Percentiles rank a stretch among this genome's conserved stretches.
These are phyloP conservation scores for Pheosia tremula DNA, from an alignment of 2,888 invertebrate genomes.

Conservation along the genomic window DNA sequence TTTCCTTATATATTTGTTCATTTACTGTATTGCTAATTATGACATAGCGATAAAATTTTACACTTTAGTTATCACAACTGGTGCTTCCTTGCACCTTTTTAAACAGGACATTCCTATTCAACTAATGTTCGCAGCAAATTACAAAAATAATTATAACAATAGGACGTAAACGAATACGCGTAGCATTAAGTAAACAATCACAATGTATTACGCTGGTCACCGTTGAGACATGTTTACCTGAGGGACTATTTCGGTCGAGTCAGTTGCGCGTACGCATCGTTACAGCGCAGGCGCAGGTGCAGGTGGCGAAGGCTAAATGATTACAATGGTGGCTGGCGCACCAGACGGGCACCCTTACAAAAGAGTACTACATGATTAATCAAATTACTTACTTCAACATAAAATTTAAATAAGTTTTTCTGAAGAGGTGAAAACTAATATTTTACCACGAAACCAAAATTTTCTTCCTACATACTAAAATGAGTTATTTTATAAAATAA, in stretches of 20 bases:
- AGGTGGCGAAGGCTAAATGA: slow-evolving; percentile 10
- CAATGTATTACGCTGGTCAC: slow-evolving; percentile 47
- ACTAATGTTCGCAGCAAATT: slow-evolving; percentile 22
- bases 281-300: slow-evolving; percentile 42
- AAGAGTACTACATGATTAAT: slow-evolving; percentile 16
- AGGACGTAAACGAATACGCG: slow-evolving; percentile 34
- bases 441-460: too few species aligned
- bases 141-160: slow-evolving; percentile 30
- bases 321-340: slow-evolving; percentile 19
- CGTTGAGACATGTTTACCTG: slow-evolving; percentile 46
- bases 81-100: not conserved
- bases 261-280: slow-evolving; percentile 40
- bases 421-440: too few species aligned
- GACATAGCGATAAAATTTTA: not conserved
- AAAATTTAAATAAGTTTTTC: not conserved
- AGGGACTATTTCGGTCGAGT: slow-evolving; percentile 57
- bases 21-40: too few species aligned
- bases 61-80: not conserved
- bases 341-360: slow-evolving; percentile 22
- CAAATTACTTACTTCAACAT: not conserved
- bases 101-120: not conserved
- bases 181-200: slow-evolving; percentile 46
- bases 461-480: too few species aligned
- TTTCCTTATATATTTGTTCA: too few species aligned
- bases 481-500: too few species aligned